These are phyloP conservation scores for Rallus limicola DNA, from an alignment of 2,113 vertebrate genomes.

Conservation along the genomic window DNA sequence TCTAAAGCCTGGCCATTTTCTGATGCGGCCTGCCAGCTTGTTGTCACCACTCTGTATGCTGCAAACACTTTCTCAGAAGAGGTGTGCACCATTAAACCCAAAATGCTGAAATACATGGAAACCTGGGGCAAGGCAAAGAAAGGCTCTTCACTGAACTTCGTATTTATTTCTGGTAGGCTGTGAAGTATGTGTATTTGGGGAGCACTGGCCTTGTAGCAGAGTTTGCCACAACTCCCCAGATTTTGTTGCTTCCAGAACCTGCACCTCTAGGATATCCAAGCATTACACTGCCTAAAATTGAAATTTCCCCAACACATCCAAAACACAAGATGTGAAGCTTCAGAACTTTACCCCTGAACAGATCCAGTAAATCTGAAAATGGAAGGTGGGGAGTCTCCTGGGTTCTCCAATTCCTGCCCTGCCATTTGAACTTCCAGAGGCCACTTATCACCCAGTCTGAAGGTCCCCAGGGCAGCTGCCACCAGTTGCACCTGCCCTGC, in stretches of 20 bases:
- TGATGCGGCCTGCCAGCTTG: not conserved
- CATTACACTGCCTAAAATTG: not conserved
- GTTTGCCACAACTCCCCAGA: not conserved
- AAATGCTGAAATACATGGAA: not conserved
- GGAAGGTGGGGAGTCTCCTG: not conserved
- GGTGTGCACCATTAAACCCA: not conserved
- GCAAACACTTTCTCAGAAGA: not conserved
- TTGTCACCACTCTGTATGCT: not conserved
- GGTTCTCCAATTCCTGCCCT: not conserved
- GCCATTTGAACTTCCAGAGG: not conserved
- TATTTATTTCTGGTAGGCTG: not conserved
- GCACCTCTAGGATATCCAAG: not conserved
- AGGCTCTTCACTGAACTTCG: not conserved
- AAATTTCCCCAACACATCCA: not conserved
- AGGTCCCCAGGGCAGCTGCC: not conserved
- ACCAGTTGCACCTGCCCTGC: not conserved
- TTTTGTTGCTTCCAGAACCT: not conserved
- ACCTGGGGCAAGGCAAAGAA: not conserved
- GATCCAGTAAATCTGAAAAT: not conserved
- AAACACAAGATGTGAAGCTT: not conserved
- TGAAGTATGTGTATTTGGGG: not conserved
- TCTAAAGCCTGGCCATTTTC: fast-evolving
- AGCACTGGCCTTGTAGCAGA: not conserved
- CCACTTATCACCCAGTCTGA: not conserved
- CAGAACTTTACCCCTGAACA: not conserved